A percentile compares a stretch with the other conserved stretches of the same genome.
phyloP scores from a whole-genome alignment of 64 coral and sea anemone genomes.

The Montipora cactus region DNA sequence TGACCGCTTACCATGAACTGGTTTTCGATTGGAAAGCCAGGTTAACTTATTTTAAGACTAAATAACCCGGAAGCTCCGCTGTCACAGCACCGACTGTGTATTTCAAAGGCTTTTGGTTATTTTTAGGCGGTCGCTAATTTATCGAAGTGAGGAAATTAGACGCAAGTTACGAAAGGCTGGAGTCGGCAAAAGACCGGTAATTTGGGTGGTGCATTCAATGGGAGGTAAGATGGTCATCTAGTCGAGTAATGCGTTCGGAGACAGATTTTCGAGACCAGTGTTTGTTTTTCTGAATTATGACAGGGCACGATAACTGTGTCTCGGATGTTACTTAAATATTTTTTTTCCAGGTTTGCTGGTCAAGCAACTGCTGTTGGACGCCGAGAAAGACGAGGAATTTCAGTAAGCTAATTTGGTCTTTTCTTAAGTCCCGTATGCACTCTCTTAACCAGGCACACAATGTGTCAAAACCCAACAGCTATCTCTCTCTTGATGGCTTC shows the following conservation, averaged over 20 bases:
- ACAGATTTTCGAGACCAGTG: too few species aligned
- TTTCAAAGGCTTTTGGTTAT: background rate
- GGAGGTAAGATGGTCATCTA: slow-evolving; percentile 61
- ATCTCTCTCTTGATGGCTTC: too few species aligned
- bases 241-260: too few species aligned
- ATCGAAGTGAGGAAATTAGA: slow-evolving; percentile 90
- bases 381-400: slow-evolving; percentile 63
- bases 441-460: background rate
- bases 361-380: slow-evolving; percentile 85
- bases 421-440: background rate
- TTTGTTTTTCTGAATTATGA: too few species aligned
- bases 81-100: too few species aligned
- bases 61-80: too few species aligned
- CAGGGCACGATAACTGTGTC: too few species aligned
- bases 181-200: slow-evolving; percentile 89
- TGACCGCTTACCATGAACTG: too few species aligned
- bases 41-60: too few species aligned
- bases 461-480: too few species aligned
- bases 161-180: slow-evolving; percentile 83
- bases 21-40: too few species aligned
- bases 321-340: too few species aligned
- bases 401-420: background rate
- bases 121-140: slow-evolving; percentile 80
- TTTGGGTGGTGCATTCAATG: slow-evolving; percentile 97
- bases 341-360: slow-evolving; percentile 70